Evolutionary conservation across 1,140 invertebrate species (phyloP).

Genomic region (Drosophila lini): DNA sequence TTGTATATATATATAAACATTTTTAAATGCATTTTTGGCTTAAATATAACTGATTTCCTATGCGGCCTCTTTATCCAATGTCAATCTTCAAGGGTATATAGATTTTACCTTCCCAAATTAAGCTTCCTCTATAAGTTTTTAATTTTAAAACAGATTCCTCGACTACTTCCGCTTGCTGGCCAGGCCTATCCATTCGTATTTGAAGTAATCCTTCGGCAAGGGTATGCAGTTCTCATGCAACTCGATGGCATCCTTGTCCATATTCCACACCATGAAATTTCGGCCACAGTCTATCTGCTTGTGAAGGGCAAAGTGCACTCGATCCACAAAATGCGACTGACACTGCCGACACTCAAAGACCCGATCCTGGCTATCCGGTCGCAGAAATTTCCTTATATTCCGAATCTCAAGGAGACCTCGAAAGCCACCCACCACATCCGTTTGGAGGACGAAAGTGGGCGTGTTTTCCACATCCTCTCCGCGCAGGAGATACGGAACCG

Average conservation of each 20-base stretch:
- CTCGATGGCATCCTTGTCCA: slow-evolving; percentile 47
- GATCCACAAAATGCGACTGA: slow-evolving; percentile 42
- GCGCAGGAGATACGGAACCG: slow-evolving; percentile 52
- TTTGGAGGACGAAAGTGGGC: slow-evolving; percentile 61
- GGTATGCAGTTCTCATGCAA: slow-evolving; percentile 61
- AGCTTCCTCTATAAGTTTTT: too few relatives aligned
- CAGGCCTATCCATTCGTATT: slow-evolving; percentile 59
- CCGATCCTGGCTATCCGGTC: slow-evolving; percentile 38
- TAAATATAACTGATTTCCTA: too few relatives aligned
- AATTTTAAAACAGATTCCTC: neutral
- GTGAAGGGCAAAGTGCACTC: slow-evolving; percentile 46
- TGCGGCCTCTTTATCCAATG: too few relatives aligned
- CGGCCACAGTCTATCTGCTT: slow-evolving; percentile 55
- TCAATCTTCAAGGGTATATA: too few relatives aligned
- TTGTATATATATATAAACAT: too few relatives aligned
- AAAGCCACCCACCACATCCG: slow-evolving; percentile 48
- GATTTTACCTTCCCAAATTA: too few relatives aligned
- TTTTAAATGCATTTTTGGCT: too few relatives aligned
- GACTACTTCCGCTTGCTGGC: slow-evolving; percentile 3
- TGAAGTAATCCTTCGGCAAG: slow-evolving; percentile 53
- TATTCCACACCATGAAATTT: slow-evolving; percentile 35
- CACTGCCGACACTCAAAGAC: slow-evolving; percentile 51
- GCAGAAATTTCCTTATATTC: slow-evolving; percentile 45
- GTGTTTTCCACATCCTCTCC: slow-evolving; percentile 46
- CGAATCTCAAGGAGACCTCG: slow-evolving; percentile 39